Evolutionary conservation across 2,113 vertebrate genomes (phyloP), one percentile per base, ranked within the genome.

Genomic region (Osmerus mordax): DNA sequence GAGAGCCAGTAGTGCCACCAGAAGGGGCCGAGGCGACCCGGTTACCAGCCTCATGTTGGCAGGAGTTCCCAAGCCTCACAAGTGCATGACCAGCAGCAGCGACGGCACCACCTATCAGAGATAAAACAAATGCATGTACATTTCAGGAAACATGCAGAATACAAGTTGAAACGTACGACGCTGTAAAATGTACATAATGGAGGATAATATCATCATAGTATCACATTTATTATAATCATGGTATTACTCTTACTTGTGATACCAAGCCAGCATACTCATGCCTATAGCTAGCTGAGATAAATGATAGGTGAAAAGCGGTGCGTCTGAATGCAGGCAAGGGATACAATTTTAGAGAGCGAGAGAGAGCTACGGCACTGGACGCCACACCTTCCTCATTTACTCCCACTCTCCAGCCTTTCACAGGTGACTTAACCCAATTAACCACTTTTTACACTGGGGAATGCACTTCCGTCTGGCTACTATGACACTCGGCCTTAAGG

Each of bases 21-120:
- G 79, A 72, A 87, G 74, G 85, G 90, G 88, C 58, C 63, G 83
- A 77, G 84, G 87, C 73, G 69, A 72, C 82, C 81, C 74, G 73
- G 73, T 78, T 84, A 56, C 77, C 84, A 72, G 86, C 89, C 89
- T 90, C 90, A 92, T 93, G 29, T 83, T 89, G 90, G 87, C 87
- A n/a, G 76, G 16, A 69, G 78, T 65, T 69, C 71, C 66, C 67
- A 68, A 80, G 72, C 75, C 77, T 91, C 88, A 92, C 80, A 83
- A 88, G 86, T 82, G 74, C 92, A 93, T 93, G 90, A 76, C 83
- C 84, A 70, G 12, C 83, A 32, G 76, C 59, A 5, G 74, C 28
- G 29, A 19, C n/a, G 14, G 32, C 28, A 16, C 36, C 32, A 28
- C 32, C 61, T 47, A 23, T 13, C 41, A 68, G 32, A 51, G n/a